These are phyloP conservation scores for Trogon melanurus DNA, from an alignment of 2,113 vertebrate species.

Conservation along the genomic window DNA sequence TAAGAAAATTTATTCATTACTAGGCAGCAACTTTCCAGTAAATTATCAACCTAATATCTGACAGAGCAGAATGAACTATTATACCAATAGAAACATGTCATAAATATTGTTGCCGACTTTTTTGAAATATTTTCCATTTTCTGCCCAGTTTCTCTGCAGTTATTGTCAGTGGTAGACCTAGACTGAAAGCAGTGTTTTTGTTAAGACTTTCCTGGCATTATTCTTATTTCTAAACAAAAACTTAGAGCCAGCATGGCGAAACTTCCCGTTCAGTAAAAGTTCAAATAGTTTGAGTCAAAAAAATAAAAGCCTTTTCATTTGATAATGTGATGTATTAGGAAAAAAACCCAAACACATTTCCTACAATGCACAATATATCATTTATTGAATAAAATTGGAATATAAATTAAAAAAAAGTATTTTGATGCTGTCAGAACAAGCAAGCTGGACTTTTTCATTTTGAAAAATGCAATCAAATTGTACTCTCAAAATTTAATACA, in stretches of 20 bases:
- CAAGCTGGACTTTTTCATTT: neutral
- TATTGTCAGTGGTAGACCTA: neutral
- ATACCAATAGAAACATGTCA: neutral
- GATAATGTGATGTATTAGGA: neutral
- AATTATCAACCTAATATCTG: neutral
- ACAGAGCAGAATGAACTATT: neutral
- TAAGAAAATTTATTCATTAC: conserved; percentile 30
- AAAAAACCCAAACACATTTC: neutral
- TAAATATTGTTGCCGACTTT: neutral
- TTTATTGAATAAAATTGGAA: neutral
- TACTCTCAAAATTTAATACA: neutral
- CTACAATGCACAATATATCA: neutral
- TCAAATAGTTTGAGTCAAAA: neutral
- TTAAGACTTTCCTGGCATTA: neutral
- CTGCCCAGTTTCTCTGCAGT: neutral
- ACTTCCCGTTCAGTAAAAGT: neutral
- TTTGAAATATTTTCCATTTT: neutral
- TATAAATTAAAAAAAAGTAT: neutral
- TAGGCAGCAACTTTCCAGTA: neutral
- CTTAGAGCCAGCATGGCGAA: neutral
- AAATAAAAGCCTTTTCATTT: neutral
- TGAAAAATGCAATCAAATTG: conserved; percentile 1
- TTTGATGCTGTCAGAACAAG: neutral
- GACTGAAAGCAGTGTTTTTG: neutral
- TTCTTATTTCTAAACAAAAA: neutral